Evolutionary conservation across 2,888 invertebrate genomes (phyloP), one percentile per base, ranked within the genome.

Genomic region (Scelioninae gen. 1): DNA sequence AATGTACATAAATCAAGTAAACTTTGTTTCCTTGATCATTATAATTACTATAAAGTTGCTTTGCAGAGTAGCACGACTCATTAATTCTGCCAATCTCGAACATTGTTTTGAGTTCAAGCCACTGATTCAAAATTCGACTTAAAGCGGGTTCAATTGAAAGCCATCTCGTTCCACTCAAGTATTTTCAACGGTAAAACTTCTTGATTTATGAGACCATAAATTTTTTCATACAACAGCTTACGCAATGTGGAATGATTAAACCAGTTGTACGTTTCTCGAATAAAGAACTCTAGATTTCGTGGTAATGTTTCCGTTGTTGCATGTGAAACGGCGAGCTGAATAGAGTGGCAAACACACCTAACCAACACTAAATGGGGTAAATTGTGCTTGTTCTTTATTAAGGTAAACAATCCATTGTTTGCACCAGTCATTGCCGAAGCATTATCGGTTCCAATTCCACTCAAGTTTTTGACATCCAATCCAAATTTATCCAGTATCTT

Each of bases 221-320:
- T 65, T n/a, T 85, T 76, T 82, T 85, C 85, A 77, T 89, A 90
- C 13, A 84, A 82, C 15, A 82, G 11, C 65, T 78, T 80, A 13
- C 88, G 80, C 43, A 86, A 85, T 31, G 87, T 49, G 6, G 49
- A 49, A 49, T 34, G 34, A 9, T 16, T 16, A 10, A 89, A 90
- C 89, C 89, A 90, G 13, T 88, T 88, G 62, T 89, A 88, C 0
- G 88, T 89, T 84, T 90, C 88, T 49, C 88, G 84, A n/a, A 89
- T 86, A 4, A 90, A 43, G 40, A 51, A 84, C 62, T 90, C 88
- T 15, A 90, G 82, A 83, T 89, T 85, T 58, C 87, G 80, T 56
- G 90, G 89, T 43, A 90, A 23, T 5, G 86, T 87, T 16, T 87
- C 60, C 69, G 86, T 82, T n/a, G 88, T 85, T 0, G 90, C 89